Base-by-base conservation (phyloP, 1,140 invertebrate species). In the Tetragnatha versicolor region DNA sequence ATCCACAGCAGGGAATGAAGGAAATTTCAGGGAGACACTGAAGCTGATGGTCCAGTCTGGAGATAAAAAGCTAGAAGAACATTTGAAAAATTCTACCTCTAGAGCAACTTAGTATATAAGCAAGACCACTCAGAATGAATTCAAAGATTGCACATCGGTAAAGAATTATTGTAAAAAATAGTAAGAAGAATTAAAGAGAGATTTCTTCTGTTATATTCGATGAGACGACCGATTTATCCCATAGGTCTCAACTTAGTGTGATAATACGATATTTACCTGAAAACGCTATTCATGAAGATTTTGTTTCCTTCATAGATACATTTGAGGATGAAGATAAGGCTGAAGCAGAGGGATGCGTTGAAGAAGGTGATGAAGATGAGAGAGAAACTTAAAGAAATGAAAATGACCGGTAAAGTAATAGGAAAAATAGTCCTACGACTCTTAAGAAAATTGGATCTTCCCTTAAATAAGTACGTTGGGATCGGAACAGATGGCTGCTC, bases 51-150 rank as follows among this genome's bases (percentile, higher is more conserved):
- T 63, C 17, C 14, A 2, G 7, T 27, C 60, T 31, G 60, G 33
- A 10, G 60, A 63, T 27, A 63, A 63, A 63, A 27, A 14, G 33
- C 60, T 63, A n/a, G 60, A 63, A 22, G 25, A 29, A 10, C 60
- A 63, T 31, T 14, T 63, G 22, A 14, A 63, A 63, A 7, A 14
- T 55, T 45, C n/a, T n/a, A n/a, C n/a, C 42, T 9, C 42, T 10
- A 45, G n/a, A n/a, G n/a, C n/a, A 17, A 17, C 39, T 45, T 9
- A 9, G 39, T 45, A 45, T 45, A 45, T 45, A 9, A 55, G 51
- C 51, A 55, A 55, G 22, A 10, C 51, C 7, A 22, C 20, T 7
- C 51, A 55, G 22, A 55, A 55, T 63, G 14, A 63, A 31, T 2
- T 63, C 10, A 63, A 31, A 17, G 33, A 63, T 10, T 33, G 27